Conservation (phyloP, 2,888 invertebrate genomes). For the Neoitamus cyanurus region DNA sequence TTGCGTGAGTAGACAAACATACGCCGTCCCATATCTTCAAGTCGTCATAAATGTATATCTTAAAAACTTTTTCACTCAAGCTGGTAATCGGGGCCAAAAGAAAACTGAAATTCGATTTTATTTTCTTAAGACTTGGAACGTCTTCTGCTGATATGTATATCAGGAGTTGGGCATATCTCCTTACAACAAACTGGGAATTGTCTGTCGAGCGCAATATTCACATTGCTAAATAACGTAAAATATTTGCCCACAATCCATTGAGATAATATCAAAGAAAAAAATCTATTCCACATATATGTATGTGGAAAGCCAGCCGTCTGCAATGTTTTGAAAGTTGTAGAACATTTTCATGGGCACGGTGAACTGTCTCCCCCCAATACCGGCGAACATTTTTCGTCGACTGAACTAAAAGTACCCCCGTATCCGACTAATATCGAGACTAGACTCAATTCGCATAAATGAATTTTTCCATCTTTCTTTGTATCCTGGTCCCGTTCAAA, state of each 20-base stretch:
- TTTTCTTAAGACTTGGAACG: not conserved
- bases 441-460: slow-evolving; percentile 8
- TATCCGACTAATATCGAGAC: slow-evolving; percentile 20
- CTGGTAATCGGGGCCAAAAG: not conserved
- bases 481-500: slow-evolving; percentile 4
- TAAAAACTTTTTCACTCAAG: not conserved
- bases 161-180: not conserved
- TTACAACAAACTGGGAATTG: not conserved
- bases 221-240: slow-evolving; percentile 27
- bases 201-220: slow-evolving; percentile 3
- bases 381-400: not conserved
- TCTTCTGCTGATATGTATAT: not conserved
- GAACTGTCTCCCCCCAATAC: not conserved
- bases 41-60: not conserved
- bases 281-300: slow-evolving; percentile 1
- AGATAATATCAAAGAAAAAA: slow-evolving; percentile 26
- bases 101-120: not conserved
- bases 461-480: not conserved
- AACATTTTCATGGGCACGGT: not conserved
- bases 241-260: slow-evolving; percentile 10
- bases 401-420: not conserved
- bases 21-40: not conserved
- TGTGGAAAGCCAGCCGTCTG: slow-evolving; percentile 1
- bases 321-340: not conserved
- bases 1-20: not conserved